Conservation (phyloP, 2,113 vertebrate genomes). For the Glaucidium brasilianum region DNA sequence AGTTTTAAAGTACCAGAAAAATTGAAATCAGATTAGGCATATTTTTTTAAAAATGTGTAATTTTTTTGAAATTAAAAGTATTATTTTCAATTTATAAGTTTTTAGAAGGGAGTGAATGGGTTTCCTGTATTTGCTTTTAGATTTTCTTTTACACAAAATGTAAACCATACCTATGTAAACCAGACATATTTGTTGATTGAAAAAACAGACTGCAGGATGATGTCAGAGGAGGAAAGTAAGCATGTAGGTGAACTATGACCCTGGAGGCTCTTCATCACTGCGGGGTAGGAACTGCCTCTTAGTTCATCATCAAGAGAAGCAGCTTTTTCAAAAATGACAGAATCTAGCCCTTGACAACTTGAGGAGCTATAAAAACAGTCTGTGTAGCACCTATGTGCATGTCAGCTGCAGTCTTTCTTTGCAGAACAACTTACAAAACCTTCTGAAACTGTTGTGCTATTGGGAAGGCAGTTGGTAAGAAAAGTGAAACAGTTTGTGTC, state of each 20-base stretch:
- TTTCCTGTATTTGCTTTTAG: not conserved
- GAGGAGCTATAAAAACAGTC: not conserved
- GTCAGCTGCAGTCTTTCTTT: not conserved
- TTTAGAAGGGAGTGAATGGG: not conserved
- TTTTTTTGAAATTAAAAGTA: accelerated
- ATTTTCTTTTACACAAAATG: not conserved
- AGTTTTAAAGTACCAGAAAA: not conserved
- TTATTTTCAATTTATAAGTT: not conserved
- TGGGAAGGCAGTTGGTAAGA: not conserved
- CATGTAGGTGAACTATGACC: not conserved
- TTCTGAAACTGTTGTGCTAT: not conserved
- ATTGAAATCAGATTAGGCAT: not conserved
- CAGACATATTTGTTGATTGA: not conserved
- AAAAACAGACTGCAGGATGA: not conserved
- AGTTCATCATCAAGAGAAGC: not conserved
- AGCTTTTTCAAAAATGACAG: not conserved
- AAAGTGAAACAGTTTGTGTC: not conserved
- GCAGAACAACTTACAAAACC: not conserved
- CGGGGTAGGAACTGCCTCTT: not conserved
- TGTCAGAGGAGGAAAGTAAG: not conserved
- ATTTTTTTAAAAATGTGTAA: not conserved
- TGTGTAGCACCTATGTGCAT: not conserved
- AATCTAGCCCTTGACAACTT: not conserved
- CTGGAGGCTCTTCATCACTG: not conserved
- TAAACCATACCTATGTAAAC: not conserved